Percentiles rank a stretch among this genome's conserved stretches.
These are phyloP conservation scores for Tokudaia muenninki DNA, from an alignment of 2,797 vertebrate genomes.

Conservation along the genomic window DNA sequence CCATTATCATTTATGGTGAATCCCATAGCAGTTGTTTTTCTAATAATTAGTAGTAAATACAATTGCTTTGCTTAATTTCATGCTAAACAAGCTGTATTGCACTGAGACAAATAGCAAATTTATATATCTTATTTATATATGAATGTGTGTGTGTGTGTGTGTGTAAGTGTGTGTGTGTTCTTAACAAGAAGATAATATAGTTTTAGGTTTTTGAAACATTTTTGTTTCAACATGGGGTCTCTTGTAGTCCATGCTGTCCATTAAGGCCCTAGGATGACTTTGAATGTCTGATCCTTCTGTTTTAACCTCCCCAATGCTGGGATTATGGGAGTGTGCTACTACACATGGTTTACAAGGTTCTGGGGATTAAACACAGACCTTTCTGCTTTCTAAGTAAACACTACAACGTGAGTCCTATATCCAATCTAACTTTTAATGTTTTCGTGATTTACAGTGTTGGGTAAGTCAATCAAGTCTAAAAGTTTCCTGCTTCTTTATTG, in stretches of 20 bases:
- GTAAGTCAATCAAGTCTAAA: background rate
- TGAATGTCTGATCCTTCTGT: background rate
- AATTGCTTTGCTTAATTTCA: constrained; percentile 55
- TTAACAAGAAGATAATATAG: background rate
- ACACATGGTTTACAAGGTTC: background rate
- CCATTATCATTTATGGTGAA: constrained; percentile 50
- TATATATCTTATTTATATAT: constrained; percentile 60
- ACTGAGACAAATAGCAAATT: background rate
- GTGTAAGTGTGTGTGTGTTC: background rate
- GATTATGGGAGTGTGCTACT: background rate
- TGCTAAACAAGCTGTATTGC: constrained; percentile 54
- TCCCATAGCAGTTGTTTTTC: constrained; percentile 61
- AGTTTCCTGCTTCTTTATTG: background rate
- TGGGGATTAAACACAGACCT: background rate
- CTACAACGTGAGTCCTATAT: background rate
- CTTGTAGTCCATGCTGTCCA: background rate
- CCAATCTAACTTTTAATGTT: background rate
- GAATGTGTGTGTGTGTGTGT: background rate
- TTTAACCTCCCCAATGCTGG: background rate
- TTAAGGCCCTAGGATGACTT: background rate
- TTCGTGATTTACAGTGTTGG: background rate
- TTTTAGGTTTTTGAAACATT: background rate
- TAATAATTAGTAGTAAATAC: constrained; percentile 72
- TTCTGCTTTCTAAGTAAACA: background rate
- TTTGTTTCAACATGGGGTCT: background rate